phyloP scores from a whole-genome alignment of 2,113 vertebrate species.

The Embiotoca jacksoni region DNA sequence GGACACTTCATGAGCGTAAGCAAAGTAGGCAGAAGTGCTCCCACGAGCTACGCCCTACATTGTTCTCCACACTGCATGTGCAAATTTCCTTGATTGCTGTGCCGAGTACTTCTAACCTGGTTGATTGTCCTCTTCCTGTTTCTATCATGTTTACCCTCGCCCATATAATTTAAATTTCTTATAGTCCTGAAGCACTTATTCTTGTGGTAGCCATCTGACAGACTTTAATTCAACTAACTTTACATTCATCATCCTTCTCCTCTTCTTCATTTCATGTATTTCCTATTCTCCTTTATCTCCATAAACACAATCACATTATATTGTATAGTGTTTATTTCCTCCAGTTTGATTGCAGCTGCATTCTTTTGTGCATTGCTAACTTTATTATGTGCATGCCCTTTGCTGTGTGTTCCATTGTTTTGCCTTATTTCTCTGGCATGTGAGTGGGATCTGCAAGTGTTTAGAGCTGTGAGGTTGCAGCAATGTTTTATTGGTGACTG shows the following conservation, averaged over 20 bases:
- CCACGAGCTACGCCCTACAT: not conserved
- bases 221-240: not conserved
- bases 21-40: not conserved
- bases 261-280: not conserved
- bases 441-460: slow-evolving; percentile 78
- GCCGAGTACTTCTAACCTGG: not conserved
- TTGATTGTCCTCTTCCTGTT: not conserved
- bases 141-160: not conserved
- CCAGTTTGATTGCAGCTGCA: not conserved
- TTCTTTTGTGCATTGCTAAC: not conserved
- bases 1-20: not conserved
- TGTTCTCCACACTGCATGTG: slow-evolving; percentile 1
- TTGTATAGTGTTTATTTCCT: not conserved
- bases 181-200: no score
- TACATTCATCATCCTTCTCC: no score
- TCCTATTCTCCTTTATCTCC: not conserved
- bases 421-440: slow-evolving; percentile 65
- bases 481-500: slow-evolving; percentile 90
- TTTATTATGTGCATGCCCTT: not conserved
- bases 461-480: slow-evolving; percentile 82
- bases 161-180: no score
- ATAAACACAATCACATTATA: no score
- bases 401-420: not conserved
- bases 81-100: not conserved
- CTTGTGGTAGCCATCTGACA: not conserved